Base-by-base conservation (phyloP, 2,797 vertebrate species). In the Antrozous pallidus region DNA sequence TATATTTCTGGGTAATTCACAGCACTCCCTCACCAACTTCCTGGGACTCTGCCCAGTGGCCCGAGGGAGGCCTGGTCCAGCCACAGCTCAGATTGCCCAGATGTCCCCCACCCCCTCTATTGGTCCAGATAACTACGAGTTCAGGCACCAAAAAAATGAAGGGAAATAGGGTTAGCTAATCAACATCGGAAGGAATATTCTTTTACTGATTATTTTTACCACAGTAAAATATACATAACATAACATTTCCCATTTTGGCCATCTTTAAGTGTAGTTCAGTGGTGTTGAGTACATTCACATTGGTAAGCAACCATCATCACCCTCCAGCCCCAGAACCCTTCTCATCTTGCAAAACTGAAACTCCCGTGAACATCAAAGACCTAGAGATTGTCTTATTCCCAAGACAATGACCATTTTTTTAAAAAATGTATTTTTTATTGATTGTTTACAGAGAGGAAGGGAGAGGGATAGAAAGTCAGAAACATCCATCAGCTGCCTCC, bases 1-100 rank as follows among this genome's bases (percentile, higher is more conserved):
- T 24, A 13, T 3, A 6, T 31, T n/a, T 33, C 74, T 1, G 0
- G 3, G 5, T 11, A 9, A 2, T 67, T 18, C 31, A 8, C 31
- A 42, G 42, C 31, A 20, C n/a, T 45, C 58, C n/a, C 36, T 40
- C 47, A 36, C 31, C 18, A 11, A 18, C 45, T 33, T 65, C 65
- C 36, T 36, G 31, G 38, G 38, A 26, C 47, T 40, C 47, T 1
- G 6, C 16, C 5, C 24, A 36, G n/a, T 31, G 9, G 5, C 40
- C 67, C 18, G 73, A 67, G 56, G 49, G 49, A 61, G 51, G 38
- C 17, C 1, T 3, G 4, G 49, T 70, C 38, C 5, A 40, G 17
- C 26, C 71, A 54, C 6, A 67, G 58, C 36, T 38, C 87, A 26
- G 67, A 38, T 81, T 13, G 20, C 42, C 71, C 67, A n/a, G 28